Evolutionary conservation across 1,140 invertebrate genomes (phyloP), one percentile per base, ranked within the genome.

Genomic region (Hirudo medicinalis): DNA sequence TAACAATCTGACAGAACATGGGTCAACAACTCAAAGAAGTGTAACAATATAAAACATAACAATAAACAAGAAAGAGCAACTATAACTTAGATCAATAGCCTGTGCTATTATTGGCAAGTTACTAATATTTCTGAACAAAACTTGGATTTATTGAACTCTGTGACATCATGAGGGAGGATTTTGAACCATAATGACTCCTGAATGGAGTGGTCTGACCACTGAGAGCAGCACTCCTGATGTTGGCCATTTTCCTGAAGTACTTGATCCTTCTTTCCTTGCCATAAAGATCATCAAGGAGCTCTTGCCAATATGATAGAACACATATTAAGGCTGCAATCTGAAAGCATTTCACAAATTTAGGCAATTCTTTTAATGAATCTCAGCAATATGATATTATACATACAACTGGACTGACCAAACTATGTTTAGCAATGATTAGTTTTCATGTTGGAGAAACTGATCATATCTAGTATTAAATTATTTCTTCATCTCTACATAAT

Each of bases 231-330:
- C 54, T 71, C 20, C 72, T 68, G 40, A 73, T 70, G 69, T 73
- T 73, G 27, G 72, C 29, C n/a, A 73, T 67, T 49, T 70, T 73
- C 15, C 27, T 60, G 72, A 71, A 73, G 69, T 67, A 67, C 11
- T 67, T 60, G 32, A 63, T 43, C 25, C 69, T n/a, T 17, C 63
- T 27, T 55, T 70, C 72, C 72, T 73, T 73, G 22, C 72, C 72
- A 32, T 70, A 73, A 15, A 73, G 55, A 57, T 60, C 54, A 19
- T 73, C 69, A 0, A 71, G 49, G 29, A 73, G 55, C 19, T 73
- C 72, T 67, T 73, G 72, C 72, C 72, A 73, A 55, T 73, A 73
- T 17, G 72, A 73, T 22, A 73, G 53, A 54, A 73, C 72, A 32
- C 72, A 73, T n/a, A 73, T 27, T 22, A 73, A 25, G n/a, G 69